Base-by-base conservation (phyloP, 2,888 invertebrate genomes). In the Ceraclea dissimilis region DNA sequence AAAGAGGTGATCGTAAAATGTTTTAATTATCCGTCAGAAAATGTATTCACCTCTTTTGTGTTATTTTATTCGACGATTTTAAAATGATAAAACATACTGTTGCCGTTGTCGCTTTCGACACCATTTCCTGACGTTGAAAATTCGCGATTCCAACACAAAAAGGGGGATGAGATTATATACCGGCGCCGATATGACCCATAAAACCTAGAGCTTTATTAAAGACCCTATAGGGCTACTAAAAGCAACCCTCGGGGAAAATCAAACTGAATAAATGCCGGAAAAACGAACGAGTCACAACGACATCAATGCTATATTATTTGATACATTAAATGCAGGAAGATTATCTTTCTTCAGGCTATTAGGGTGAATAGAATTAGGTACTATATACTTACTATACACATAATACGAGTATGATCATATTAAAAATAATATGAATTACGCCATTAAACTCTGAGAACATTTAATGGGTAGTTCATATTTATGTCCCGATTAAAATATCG, bases 161-260 rank as follows among this genome's bases (percentile, higher is more conserved):
- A 49, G 39, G 57, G 52, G 49, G 11, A 49, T 21, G 53, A 60
- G 57, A 58, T 60, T 56, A 51, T 58, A 60, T 48, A 43, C 51
- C 52, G 48, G 16, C 57, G 48, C 49, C 52, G 57, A 57, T 58
- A 58, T 60, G 58, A 58, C 56, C 58, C 58, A 56, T 60, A 60
- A 58, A 58, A 56, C 53, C 49, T 34, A 56, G 51, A 49, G 54
- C 60, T 60, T 60, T 60, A 60, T 60, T 60, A 58, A 58, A 51
- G 39, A 39, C 39, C 39, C 39, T 39, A 16, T 16, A 39, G 39
- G 33, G 51, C 39, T 39, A 39, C 39, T 39, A 39, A 39, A 39
- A 39, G 39, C 13, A 39, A 39, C 39, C 47, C 21, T 20, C 47
- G 47, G 47, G 47, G 22, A 21, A 49, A 26, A 49, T 49, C 39